Evolutionary conservation across 2,113 vertebrate genomes (phyloP), one percentile per base, ranked within the genome.

Genomic region (Marmota flaviventris): DNA sequence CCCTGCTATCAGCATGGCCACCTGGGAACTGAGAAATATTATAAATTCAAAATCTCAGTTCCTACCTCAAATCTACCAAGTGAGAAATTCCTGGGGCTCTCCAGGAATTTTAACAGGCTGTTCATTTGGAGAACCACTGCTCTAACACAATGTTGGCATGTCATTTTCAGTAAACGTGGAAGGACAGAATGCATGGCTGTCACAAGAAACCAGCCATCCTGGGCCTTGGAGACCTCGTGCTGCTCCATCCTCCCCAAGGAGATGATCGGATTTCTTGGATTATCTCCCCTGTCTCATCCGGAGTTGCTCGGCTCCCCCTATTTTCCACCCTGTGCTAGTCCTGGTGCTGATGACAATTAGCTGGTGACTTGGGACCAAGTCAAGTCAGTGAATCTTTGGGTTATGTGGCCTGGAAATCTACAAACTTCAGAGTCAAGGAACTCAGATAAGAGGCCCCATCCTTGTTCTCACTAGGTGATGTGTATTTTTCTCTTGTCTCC

Each of bases 111-210:
- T 61, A 63, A 16, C 0, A 39, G 58, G 48, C 27, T 2, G 0
- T 70, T 65, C 32, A 69, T 51, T 73, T 61, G 10, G 29, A 88
- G 32, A 53, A 34, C 24, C 3, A 22, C 45, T 20, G 39, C 6
- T 67, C 32, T 56, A 51, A 42, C 39, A 16, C 2, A 37, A 10
- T 12, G 39, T 48, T n/a, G 58, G 51, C 18, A 14, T 18, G 14
- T 2, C 0, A 1, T 45, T 27, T 11, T 63, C 76, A 25, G 0
- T 20, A 56, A 32, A 10, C 1, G 1, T 14, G 32, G 24, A 17
- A 37, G 32, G 37, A 79, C 32, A 5, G 37, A 48, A 20, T 5
- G 4, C 17, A 29, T 5, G 37, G 45, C 27, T 61, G 3, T 63
- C 70, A 24, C 85, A 69, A 45, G 83, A 53, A 79, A 45, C 95